Percentiles rank a stretch among this genome's conserved stretches.
phyloP scores from a whole-genome alignment of 2,888 invertebrate species.

The Kuschelorhynchus macadamiae region DNA sequence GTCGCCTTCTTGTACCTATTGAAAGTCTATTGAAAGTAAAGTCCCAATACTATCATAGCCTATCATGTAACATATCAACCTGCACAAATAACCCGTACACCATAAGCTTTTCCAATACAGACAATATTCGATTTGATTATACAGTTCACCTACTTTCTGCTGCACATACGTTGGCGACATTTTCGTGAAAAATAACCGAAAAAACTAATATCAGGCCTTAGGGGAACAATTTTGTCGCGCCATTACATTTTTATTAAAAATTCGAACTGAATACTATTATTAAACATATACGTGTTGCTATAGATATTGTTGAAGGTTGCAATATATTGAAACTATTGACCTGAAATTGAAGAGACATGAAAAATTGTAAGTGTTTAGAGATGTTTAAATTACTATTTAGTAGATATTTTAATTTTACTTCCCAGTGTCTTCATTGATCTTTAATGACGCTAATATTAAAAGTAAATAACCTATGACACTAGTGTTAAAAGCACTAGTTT shows the following conservation, averaged over 20 bases:
- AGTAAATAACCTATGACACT: too few species aligned
- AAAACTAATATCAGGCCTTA: constrained; percentile 42
- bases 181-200: constrained; percentile 36
- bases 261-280: constrained; percentile 36
- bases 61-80: too few species aligned
- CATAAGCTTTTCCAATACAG: background rate
- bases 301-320: constrained; percentile 30
- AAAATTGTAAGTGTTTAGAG: background rate
- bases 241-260: constrained; percentile 43
- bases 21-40: too few species aligned
- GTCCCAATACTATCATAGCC: too few species aligned
- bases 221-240: constrained; percentile 40
- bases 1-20: too few species aligned
- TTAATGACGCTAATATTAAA: too few species aligned
- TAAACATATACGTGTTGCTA: too few species aligned
- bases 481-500: too few species aligned
- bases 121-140: background rate
- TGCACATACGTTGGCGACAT: constrained; percentile 29
- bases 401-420: background rate
- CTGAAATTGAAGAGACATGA: constrained; percentile 2
- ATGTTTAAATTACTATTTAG: background rate
- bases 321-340: constrained; percentile 15
- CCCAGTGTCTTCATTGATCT: too few species aligned
- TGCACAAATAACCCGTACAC: too few species aligned
- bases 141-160: constrained; percentile 5